phyloP scores from a whole-genome alignment of 2,113 vertebrate species.

The Chrysemys picta region DNA sequence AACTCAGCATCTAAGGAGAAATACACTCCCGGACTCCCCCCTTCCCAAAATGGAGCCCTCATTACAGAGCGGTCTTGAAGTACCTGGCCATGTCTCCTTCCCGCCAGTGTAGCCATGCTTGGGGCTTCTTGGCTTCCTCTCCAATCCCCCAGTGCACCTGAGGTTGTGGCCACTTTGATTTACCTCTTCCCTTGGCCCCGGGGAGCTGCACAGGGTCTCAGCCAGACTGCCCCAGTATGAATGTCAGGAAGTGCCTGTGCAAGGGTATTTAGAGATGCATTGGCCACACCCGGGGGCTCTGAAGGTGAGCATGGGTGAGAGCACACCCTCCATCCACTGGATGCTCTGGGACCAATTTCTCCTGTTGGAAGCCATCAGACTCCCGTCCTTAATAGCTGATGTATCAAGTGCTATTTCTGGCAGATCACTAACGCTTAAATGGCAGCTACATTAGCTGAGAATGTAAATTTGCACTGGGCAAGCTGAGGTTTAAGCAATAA shows the following conservation, averaged over 20 bases:
- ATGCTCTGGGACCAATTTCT: not conserved
- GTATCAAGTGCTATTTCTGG: slow-evolving; percentile 17
- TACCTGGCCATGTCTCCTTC: not conserved
- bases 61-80: not conserved
- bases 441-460: slow-evolving; percentile 63
- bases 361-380: fast-evolving
- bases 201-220: too few species aligned
- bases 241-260: too few species aligned
- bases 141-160: not conserved
- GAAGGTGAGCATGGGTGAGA: not conserved
- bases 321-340: too few species aligned
- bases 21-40: not conserved
- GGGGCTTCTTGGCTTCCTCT: not conserved
- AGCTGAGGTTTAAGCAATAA: slow-evolving; percentile 51
- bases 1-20: not conserved
- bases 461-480: slow-evolving; percentile 63
- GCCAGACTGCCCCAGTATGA: too few species aligned
- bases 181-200: too few species aligned
- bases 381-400: fast-evolving
- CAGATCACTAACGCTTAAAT: slow-evolving; percentile 23
- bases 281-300: not conserved
- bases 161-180: not conserved
- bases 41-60: not conserved
- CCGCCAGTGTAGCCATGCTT: not conserved
- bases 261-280: not conserved